Conservation (phyloP, 1,140 invertebrate species). For the Drosophila persimilis region DNA sequence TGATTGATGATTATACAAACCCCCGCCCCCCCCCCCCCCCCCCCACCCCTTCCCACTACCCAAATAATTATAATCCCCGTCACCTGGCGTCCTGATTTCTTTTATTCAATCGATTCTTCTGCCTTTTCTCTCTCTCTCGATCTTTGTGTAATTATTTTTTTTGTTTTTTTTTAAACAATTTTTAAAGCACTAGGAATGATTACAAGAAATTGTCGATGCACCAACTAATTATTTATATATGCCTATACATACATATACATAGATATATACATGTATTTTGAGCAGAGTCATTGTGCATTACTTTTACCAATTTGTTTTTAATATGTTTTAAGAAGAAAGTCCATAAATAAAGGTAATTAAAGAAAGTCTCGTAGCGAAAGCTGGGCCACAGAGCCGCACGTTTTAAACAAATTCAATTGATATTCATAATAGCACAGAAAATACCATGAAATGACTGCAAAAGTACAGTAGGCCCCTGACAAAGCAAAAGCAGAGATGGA, state of each 20-base stretch:
- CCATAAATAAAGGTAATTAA: slow-evolving; percentile 13
- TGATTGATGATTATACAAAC: slow-evolving; percentile 28
- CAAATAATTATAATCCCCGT: slow-evolving; percentile 31
- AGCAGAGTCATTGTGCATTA: slow-evolving; percentile 47
- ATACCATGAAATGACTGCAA: background rate
- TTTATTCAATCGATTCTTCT: no score
- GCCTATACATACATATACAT: slow-evolving; percentile 9
- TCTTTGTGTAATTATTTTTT: background rate
- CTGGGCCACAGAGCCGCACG: background rate
- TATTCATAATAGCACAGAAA: background rate
- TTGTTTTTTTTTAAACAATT: background rate
- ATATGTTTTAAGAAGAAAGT: slow-evolving; percentile 25
- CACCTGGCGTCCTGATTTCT: no score
- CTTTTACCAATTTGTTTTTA: slow-evolving; percentile 40
- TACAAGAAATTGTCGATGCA: no score
- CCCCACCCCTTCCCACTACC: no score
- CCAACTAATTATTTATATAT: background rate
- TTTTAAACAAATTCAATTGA: slow-evolving; percentile 7
- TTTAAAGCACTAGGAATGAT: no score
- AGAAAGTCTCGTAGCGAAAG: slow-evolving; percentile 24
- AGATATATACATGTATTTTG: slow-evolving; percentile 25
- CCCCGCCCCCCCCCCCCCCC: background rate
- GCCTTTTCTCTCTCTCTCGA: background rate
- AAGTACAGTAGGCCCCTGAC: slow-evolving; percentile 1
- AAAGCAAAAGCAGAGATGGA: slow-evolving; percentile 11